phyloP scores from a whole-genome alignment of 2,797 vertebrate species.

The Microctenopoma stevenorrisi region DNA sequence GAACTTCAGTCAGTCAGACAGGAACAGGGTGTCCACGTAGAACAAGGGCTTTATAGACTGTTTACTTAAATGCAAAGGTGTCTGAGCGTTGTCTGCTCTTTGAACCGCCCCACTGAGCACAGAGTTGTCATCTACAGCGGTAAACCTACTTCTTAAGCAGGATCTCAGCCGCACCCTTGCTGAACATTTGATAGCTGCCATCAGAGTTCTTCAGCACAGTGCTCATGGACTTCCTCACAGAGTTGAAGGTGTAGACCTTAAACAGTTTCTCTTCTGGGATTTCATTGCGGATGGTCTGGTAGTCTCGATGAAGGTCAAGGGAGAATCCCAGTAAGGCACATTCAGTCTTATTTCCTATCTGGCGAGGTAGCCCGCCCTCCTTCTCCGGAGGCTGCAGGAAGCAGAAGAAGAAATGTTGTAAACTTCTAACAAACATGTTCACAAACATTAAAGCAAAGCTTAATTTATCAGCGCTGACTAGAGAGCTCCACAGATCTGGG shows the following conservation, averaged over 20 bases:
- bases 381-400: conserved; percentile 90
- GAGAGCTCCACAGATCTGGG: no score
- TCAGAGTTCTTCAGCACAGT: conserved; percentile 91
- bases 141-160: conserved; percentile 93
- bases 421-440: neutral
- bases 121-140: neutral
- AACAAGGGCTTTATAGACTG: no score
- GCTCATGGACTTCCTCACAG: conserved; percentile 97
- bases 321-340: conserved; percentile 94
- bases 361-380: conserved; percentile 92
- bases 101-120: neutral
- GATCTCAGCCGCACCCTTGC: conserved; percentile 98
- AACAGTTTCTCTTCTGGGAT: conserved; percentile 95
- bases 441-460: no score
- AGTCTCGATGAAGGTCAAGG: conserved; percentile 90
- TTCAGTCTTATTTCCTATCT: conserved; percentile 98
- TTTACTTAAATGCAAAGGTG: no score
- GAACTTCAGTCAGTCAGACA: no score
- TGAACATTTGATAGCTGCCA: conserved; percentile 95
- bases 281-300: conserved; percentile 87
- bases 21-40: no score
- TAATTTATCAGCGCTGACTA: no score
- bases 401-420: conserved; percentile 4
- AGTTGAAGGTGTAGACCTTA: conserved; percentile 99
- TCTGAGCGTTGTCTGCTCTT: no score